Conservation (phyloP, 2,797 vertebrate genomes). For the Cetoscarus ocellatus region DNA sequence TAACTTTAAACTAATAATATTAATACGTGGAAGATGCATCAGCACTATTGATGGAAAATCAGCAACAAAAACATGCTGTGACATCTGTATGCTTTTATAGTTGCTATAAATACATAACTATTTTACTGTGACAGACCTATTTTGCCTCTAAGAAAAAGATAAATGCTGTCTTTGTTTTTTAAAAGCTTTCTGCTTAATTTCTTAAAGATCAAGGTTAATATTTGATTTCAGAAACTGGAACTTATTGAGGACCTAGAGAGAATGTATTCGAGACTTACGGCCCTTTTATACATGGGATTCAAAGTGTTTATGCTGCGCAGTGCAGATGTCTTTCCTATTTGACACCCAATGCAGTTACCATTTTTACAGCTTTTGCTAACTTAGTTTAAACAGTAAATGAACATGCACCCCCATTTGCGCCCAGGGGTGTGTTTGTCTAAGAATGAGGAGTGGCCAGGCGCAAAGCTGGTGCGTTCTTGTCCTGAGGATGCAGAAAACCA, state of each 20-base stretch:
- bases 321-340: too few relatives aligned
- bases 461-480: too few relatives aligned
- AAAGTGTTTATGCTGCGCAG: too few relatives aligned
- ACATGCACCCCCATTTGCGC: too few relatives aligned
- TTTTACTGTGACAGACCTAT: slow-evolving; percentile 43
- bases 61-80: slow-evolving; percentile 1
- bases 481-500: too few relatives aligned
- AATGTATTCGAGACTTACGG: not conserved
- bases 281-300: too few relatives aligned
- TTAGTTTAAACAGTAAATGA: too few relatives aligned
- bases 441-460: too few relatives aligned
- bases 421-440: too few relatives aligned
- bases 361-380: too few relatives aligned
- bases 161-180: slow-evolving; percentile 18
- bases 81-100: slow-evolving; percentile 18
- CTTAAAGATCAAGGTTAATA: slow-evolving; percentile 18
- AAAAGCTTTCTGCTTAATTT: slow-evolving; percentile 16
- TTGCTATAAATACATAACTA: slow-evolving; percentile 13
- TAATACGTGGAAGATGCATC: slow-evolving; percentile 13
- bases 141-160: slow-evolving; percentile 8
- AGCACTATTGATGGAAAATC: not conserved
- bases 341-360: too few relatives aligned
- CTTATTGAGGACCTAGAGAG: slow-evolving; percentile 1
- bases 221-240: slow-evolving; percentile 26
- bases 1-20: slow-evolving; percentile 34